Conservation (phyloP, 1,140 invertebrate genomes). For the Venturia canescens region DNA sequence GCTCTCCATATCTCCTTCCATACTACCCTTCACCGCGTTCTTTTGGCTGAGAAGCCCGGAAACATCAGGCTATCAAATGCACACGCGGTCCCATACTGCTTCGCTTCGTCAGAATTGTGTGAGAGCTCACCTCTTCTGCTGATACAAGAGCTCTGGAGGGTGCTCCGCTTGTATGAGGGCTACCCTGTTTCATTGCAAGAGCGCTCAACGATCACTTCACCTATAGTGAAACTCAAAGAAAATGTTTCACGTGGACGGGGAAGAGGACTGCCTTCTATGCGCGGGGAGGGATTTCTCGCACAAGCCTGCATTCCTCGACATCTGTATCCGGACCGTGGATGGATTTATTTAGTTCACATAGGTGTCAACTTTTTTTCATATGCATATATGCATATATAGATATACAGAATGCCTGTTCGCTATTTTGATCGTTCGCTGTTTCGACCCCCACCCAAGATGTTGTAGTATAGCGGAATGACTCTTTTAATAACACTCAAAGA, state of each 20-base stretch:
- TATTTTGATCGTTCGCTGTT: too few species aligned
- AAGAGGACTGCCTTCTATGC: neutral
- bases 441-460: too few species aligned
- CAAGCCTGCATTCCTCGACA: neutral
- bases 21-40: constrained; percentile 48
- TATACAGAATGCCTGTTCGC: too few species aligned
- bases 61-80: constrained; percentile 74
- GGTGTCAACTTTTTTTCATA: too few species aligned
- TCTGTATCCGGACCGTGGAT: constrained; percentile 17
- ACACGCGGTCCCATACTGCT: constrained; percentile 64
- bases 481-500: too few species aligned
- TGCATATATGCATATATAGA: too few species aligned
- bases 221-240: constrained; percentile 32
- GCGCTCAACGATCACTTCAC: constrained; percentile 53
- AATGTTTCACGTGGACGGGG: constrained; percentile 11
- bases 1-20: constrained; percentile 48
- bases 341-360: too few species aligned
- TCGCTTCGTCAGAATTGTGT: constrained; percentile 55
- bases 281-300: neutral
- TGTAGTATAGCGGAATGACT: too few species aligned
- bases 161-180: constrained; percentile 21
- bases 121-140: neutral
- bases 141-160: constrained; percentile 25
- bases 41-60: constrained; percentile 60
- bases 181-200: constrained; percentile 54